Percentiles rank a stretch among this genome's conserved stretches.
These are phyloP conservation scores for Gerris lacustris DNA, from an alignment of 2,888 invertebrate species.

Conservation along the genomic window DNA sequence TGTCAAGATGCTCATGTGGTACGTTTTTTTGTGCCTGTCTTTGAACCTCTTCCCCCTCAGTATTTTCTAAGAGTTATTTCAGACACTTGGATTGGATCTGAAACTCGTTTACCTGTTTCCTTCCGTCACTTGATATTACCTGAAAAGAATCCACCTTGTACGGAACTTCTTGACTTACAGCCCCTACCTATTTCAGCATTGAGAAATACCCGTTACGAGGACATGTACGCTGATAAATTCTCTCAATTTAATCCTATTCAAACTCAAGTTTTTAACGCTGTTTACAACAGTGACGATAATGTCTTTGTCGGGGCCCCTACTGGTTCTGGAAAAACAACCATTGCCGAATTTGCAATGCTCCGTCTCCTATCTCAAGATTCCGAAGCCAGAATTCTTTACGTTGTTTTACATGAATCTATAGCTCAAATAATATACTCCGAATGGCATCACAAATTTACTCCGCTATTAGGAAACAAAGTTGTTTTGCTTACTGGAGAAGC, in stretches of 20 bases:
- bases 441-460: conserved; percentile 81
- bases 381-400: conserved; percentile 80
- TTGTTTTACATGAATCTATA: conserved; percentile 82
- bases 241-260: conserved; percentile 97
- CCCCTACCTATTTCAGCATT: conserved; percentile 86
- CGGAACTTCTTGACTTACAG: conserved; percentile 90
- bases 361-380: conserved; percentile 63
- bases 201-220: conserved; percentile 72
- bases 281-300: conserved; percentile 96
- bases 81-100: conserved; percentile 86
- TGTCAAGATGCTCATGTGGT: conserved; percentile 87
- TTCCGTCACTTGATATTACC: conserved; percentile 94
- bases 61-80: conserved; percentile 85
- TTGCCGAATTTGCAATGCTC: conserved; percentile 91
- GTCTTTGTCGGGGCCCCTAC: conserved; percentile 90
- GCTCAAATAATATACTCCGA: conserved; percentile 82
- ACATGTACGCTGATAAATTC: conserved; percentile 71
- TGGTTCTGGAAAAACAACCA: conserved; percentile 81
- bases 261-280: conserved; percentile 96
- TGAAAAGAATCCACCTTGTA: conserved; percentile 96
- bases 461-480: conserved; percentile 65
- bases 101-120: conserved; percentile 91
- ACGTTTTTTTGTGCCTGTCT: conserved; percentile 96
- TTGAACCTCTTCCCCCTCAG: conserved; percentile 95
- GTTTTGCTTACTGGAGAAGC: conserved; percentile 94